Percentiles rank a stretch among this genome's conserved stretches.
Conservation (phyloP, 35 echinoderm and acorn worm species). For the Heliocidaris tuberculata region DNA sequence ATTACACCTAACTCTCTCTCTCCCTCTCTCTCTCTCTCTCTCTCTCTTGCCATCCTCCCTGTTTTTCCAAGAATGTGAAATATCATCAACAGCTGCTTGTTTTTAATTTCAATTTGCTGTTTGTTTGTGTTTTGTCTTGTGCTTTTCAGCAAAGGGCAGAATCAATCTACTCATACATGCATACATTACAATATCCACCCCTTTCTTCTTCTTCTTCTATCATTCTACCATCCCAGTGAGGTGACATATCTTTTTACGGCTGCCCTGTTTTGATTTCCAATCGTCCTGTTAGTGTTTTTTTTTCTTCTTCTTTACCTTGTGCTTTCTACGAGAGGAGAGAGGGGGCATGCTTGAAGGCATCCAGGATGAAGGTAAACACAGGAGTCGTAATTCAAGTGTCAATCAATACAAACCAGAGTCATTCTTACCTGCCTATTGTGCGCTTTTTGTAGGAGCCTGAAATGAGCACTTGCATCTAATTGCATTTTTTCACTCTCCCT, state of each 20-base stretch:
- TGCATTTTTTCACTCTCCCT: background rate
- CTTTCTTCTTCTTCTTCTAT: too few relatives aligned
- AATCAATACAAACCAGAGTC: conserved; percentile 14
- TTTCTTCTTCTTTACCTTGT: background rate
- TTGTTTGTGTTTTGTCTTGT: too few relatives aligned
- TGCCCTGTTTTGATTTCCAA: background rate
- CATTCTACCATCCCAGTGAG: too few relatives aligned
- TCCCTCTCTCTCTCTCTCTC: too few relatives aligned
- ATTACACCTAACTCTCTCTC: too few relatives aligned
- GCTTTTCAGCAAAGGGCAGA: too few relatives aligned
- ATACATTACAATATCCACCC: too few relatives aligned
- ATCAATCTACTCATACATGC: too few relatives aligned
- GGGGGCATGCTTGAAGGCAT: background rate
- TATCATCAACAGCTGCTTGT: too few relatives aligned
- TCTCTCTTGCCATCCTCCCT: too few relatives aligned
- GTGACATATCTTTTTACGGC: background rate
- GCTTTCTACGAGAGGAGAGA: background rate
- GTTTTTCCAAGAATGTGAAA: too few relatives aligned
- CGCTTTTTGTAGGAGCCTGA: background rate
- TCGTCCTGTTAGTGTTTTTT: background rate
- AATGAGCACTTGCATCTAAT: conserved; percentile 30
- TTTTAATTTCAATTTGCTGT: too few relatives aligned
- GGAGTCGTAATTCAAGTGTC: conserved; percentile 31
- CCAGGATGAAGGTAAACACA: background rate
- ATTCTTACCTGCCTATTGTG: background rate